Conservation (phyloP, 1,140 invertebrate genomes). For the Diachasmimorpha longicaudata region DNA sequence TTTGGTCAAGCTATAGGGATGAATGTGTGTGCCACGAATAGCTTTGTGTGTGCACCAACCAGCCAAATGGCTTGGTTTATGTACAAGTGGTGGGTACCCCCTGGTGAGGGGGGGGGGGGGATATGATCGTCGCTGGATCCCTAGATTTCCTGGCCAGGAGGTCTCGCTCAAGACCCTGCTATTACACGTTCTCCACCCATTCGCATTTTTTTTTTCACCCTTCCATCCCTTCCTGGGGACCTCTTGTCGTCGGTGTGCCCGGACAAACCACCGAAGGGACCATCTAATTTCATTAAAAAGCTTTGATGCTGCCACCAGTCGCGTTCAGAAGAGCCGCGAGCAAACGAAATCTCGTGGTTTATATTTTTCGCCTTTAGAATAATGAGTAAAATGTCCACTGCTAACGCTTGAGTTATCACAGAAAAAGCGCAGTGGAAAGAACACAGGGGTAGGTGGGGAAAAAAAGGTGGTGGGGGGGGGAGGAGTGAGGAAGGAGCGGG, state of each 20-base stretch:
- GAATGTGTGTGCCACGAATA: not conserved
- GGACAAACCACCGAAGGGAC: slow-evolving; percentile 36
- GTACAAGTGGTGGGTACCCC: not conserved
- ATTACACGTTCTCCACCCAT: slow-evolving; percentile 37
- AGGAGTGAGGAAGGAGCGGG: not conserved
- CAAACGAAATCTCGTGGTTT: slow-evolving; percentile 23
- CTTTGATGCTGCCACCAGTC: slow-evolving; percentile 45
- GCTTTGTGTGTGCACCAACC: not conserved
- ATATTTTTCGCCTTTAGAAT: not conserved
- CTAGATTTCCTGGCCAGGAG: slow-evolving; percentile 7
- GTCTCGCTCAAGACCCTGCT: slow-evolving; percentile 37
- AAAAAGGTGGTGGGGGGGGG: not conserved
- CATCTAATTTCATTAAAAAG: slow-evolving; percentile 52
- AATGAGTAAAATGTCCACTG: not conserved
- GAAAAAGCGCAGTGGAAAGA: not conserved
- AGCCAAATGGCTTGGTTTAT: not conserved
- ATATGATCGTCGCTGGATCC: slow-evolving; percentile 21
- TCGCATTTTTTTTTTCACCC: not conserved
- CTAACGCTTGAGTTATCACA: not conserved
- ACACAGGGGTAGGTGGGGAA: not conserved
- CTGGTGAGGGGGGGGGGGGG: no score
- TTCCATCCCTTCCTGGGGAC: not conserved
- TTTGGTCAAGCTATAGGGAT: not conserved
- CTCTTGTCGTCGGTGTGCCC: not conserved
- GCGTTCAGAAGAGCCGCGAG: not conserved